These are phyloP conservation scores for Barnardius zonarius DNA, from an alignment of 2,113 vertebrate genomes.

Conservation along the genomic window DNA sequence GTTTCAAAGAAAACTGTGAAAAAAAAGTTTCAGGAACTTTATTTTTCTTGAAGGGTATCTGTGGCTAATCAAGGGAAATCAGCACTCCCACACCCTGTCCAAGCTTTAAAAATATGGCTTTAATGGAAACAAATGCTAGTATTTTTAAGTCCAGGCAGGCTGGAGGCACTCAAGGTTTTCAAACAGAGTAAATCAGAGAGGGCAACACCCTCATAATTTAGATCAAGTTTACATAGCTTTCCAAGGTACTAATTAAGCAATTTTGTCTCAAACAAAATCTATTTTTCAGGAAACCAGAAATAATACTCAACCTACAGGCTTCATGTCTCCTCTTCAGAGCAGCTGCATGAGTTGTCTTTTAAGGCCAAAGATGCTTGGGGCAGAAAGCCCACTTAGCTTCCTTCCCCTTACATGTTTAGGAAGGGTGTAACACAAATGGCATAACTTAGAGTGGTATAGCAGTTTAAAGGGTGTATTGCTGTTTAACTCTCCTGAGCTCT, in stretches of 20 bases:
- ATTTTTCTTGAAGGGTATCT: slow-evolving; percentile 42
- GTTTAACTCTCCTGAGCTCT: not conserved
- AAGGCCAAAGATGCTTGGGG: not conserved
- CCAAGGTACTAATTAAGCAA: slow-evolving; percentile 16
- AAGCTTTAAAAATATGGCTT: slow-evolving; percentile 31
- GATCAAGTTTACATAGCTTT: not conserved
- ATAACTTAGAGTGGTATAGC: not conserved
- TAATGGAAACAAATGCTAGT: slow-evolving; percentile 42
- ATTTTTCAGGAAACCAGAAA: not conserved
- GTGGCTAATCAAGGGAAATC: slow-evolving; percentile 44
- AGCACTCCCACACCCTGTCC: slow-evolving; percentile 48
- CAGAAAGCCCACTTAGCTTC: not conserved
- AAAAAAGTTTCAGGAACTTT: not conserved
- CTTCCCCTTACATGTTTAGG: not conserved
- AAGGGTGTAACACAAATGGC: not conserved
- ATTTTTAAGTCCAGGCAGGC: slow-evolving; percentile 11
- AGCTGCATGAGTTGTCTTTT: not conserved
- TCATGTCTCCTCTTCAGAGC: not conserved
- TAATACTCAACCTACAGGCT: not conserved
- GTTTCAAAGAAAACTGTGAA: not conserved
- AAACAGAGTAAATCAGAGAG: slow-evolving; percentile 50
- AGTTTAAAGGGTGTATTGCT: not conserved
- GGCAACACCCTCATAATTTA: slow-evolving; percentile 28
- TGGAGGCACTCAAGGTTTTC: slow-evolving; percentile 40
- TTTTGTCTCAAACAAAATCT: not conserved